Evolutionary conservation across 2,113 vertebrate genomes (phyloP), one percentile per base, ranked within the genome.

Genomic region (Microtus oregoni): DNA sequence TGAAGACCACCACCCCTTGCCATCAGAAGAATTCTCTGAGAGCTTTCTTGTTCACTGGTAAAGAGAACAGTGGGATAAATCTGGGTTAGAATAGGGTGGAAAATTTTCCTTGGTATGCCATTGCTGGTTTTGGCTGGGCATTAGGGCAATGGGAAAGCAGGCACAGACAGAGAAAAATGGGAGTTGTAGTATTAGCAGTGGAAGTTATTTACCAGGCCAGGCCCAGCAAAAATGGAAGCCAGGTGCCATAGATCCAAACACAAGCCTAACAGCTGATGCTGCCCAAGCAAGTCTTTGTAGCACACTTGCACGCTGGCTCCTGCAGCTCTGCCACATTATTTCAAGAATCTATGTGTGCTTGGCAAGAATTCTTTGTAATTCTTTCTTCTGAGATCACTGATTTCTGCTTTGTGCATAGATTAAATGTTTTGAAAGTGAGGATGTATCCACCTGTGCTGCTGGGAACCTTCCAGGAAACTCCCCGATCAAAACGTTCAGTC

Each of bases 401-500:
- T 52, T 77, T 83, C 79, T 50, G 68, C 52, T 55, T 75, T 75
- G 0, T 32, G 10, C 26, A 44, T 32, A 94, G 86, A 67, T n/a
- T n/a, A 90, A 87, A 87, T 78, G 41, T 63, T 92, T 87, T 87
- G 86, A 41, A 95, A 85, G 19, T 8, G 24, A 90, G 26, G 44
- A 38, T 82, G 30, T 52, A 77, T 55, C 67, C 30, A 67, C n/a
- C 61, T 24, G 15, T 41, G 87, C 86, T 82, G 77, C 63, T 14
- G 70, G 75, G 15, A 94, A 58, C 47, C 77, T 97, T 95, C 50
- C 61, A 95, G 83, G 75, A 95, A 77, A 77, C 20, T 72, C 92
- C 67, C 26, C 7, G 10, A 14, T 58, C 35, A 32, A 44, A 89
- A 61, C 1, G 3, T 19, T 94, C 81, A 85, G 0, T 65, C 82